Conservation (phyloP, 92 coral and sea anemone species). For the Porites divaricata region DNA sequence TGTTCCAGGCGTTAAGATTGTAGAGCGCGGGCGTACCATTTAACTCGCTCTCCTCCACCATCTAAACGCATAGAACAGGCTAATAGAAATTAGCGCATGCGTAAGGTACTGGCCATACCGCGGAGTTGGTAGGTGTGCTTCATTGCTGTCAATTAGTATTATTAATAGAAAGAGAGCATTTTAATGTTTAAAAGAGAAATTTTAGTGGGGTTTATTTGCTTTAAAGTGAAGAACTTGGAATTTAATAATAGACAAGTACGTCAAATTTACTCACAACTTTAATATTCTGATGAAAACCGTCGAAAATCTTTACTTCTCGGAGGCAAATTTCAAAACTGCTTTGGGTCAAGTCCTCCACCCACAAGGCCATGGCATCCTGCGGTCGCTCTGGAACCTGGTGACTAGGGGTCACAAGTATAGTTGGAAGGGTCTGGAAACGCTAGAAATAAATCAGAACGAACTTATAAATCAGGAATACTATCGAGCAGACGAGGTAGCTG, state of each 20-base stretch:
- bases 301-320: slow-evolving; percentile 11
- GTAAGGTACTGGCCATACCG: no score
- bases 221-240: no score
- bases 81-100: no score
- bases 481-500: neutral
- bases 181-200: no score
- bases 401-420: neutral
- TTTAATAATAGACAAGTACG: neutral
- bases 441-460: neutral
- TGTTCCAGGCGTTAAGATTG: no score
- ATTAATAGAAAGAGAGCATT: no score
- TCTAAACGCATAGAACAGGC: no score
- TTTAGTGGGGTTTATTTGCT: no score
- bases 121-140: no score
- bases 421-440: neutral
- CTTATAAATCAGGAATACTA: neutral
- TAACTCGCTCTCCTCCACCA: no score
- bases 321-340: neutral
- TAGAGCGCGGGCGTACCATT: no score
- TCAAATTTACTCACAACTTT: neutral
- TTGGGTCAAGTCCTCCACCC: neutral
- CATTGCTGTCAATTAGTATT: no score
- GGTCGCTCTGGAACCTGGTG: neutral
- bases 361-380: neutral
- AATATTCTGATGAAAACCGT: neutral